Evolutionary conservation across 1,140 invertebrate species (phyloP).

Genomic region (Pissodes strobi): DNA sequence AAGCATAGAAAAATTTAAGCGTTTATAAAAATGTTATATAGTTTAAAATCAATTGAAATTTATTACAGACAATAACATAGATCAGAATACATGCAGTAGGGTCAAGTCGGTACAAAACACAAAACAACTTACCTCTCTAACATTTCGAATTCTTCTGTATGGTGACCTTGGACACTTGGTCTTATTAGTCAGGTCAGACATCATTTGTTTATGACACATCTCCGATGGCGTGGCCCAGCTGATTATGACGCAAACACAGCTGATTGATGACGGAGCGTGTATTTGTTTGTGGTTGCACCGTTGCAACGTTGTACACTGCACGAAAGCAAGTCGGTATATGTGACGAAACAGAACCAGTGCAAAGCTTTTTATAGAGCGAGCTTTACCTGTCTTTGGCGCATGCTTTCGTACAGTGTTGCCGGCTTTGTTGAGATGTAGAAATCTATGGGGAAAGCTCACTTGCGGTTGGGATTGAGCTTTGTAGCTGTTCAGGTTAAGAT

Average conservation of each 20-base stretch:
- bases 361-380: slow-evolving; percentile 32
- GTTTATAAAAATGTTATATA: background rate
- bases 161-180: slow-evolving; percentile 38
- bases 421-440: no score
- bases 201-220: slow-evolving; percentile 42
- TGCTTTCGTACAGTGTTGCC: slow-evolving; percentile 24
- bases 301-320: background rate
- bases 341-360: slow-evolving; percentile 10
- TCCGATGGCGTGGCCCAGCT: slow-evolving; percentile 25
- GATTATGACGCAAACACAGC: slow-evolving; percentile 21
- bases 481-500: no score
- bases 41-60: no score
- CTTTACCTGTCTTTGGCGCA: slow-evolving; percentile 35
- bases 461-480: no score
- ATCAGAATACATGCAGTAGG: no score
- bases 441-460: no score
- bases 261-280: slow-evolving; percentile 14
- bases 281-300: background rate
- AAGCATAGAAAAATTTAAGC: slow-evolving; percentile 9
- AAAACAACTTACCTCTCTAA: slow-evolving; percentile 39
- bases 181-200: slow-evolving; percentile 26
- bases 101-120: no score
- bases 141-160: slow-evolving; percentile 23
- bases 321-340: slow-evolving; percentile 10
- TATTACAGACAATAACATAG: no score